These are phyloP conservation scores for Branchinecta lynchi DNA, from an alignment of 1,140 invertebrate genomes.

Conservation along the genomic window DNA sequence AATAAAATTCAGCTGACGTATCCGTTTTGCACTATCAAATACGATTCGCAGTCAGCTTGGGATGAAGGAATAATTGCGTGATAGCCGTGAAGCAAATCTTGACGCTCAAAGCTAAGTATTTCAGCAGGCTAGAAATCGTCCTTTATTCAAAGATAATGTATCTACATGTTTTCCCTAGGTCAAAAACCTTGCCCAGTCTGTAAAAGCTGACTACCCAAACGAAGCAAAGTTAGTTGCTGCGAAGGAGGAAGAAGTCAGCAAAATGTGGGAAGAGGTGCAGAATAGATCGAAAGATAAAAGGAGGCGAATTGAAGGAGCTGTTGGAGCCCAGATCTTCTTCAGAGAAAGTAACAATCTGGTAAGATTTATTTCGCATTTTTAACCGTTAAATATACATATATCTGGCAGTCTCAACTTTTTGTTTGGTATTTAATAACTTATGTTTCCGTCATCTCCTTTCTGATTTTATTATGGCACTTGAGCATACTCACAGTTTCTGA, in stretches of 20 bases:
- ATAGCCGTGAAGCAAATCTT: too few relatives aligned
- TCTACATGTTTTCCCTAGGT: neutral
- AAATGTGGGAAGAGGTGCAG: constrained; percentile 70
- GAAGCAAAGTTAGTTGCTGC: constrained; percentile 68
- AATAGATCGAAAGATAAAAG: constrained; percentile 63
- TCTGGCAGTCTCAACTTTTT: neutral
- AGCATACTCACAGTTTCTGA: neutral
- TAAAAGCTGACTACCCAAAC: constrained; percentile 77
- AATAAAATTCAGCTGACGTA: too few relatives aligned
- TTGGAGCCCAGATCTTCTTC: constrained; percentile 86
- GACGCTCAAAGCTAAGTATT: too few relatives aligned
- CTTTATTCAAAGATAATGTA: too few relatives aligned
- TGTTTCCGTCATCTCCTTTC: too few relatives aligned
- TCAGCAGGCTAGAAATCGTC: too few relatives aligned
- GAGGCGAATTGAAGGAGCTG: constrained; percentile 69
- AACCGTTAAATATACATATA: constrained; percentile 13
- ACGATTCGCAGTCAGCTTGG: too few relatives aligned
- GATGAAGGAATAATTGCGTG: too few relatives aligned
- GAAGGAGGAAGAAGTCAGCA: constrained; percentile 66
- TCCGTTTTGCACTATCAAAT: too few relatives aligned
- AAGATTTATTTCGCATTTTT: constrained; percentile 22
- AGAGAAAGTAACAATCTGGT: constrained; percentile 61
- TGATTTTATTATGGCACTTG: neutral
- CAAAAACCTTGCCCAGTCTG: constrained; percentile 28
- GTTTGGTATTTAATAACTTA: too few relatives aligned